Percentiles rank a stretch among this genome's conserved stretches.
Evolutionary conservation across 2,888 invertebrate genomes (phyloP).

Genomic region (Amphimallon solstitiale): DNA sequence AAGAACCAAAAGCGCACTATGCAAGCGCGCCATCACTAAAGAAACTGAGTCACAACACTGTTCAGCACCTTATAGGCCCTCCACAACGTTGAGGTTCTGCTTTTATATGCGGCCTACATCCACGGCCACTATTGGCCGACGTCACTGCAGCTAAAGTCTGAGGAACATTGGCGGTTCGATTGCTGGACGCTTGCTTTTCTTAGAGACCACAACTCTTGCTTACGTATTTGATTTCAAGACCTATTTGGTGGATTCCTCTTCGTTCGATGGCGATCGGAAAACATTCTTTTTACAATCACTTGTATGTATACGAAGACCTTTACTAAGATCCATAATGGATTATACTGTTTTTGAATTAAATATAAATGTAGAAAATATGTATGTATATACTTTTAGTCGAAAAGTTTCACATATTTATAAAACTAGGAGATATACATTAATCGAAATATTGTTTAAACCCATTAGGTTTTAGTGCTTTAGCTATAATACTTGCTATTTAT

Average conservation of each 20-base stretch:
- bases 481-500: too few relatives aligned
- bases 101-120: slow-evolving; percentile 64
- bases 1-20: slow-evolving; percentile 57
- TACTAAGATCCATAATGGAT: too few relatives aligned
- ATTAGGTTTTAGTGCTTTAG: too few relatives aligned
- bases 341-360: too few relatives aligned
- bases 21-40: slow-evolving; percentile 60
- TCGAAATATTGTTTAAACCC: too few relatives aligned
- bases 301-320: not conserved
- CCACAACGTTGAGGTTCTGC: slow-evolving; percentile 57
- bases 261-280: not conserved
- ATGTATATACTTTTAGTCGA: too few relatives aligned
- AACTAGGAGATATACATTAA: too few relatives aligned
- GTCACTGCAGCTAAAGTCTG: slow-evolving; percentile 55
- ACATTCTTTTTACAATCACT: not conserved
- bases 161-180: slow-evolving; percentile 56
- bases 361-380: too few relatives aligned
- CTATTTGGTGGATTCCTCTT: slow-evolving; percentile 29
- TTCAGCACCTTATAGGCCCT: slow-evolving; percentile 61
- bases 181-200: slow-evolving; percentile 53
- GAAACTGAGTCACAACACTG: slow-evolving; percentile 58
- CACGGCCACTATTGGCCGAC: slow-evolving; percentile 56
- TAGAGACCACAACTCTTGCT: slow-evolving; percentile 33
- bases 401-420: too few relatives aligned
- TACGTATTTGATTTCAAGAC: slow-evolving; percentile 31